Conservation (phyloP, 2,888 invertebrate species). For the Apodemia mormo region DNA sequence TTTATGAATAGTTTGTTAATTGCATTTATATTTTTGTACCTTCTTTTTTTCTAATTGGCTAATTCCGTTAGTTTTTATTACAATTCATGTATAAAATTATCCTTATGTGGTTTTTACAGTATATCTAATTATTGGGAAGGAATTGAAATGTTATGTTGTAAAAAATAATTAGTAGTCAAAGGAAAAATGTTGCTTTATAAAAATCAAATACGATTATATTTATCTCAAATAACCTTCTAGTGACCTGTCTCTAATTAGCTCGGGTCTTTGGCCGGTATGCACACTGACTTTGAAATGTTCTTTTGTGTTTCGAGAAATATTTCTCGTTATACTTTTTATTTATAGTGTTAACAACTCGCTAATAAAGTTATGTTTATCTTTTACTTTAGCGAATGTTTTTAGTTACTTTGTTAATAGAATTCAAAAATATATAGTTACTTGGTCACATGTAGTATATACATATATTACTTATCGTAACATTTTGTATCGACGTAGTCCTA, state of each 20-base stretch:
- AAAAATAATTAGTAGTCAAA: not conserved
- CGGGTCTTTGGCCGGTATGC: conserved; percentile 62
- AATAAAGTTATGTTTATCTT: conserved; percentile 22
- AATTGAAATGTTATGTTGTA: not conserved
- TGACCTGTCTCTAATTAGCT: conserved; percentile 67
- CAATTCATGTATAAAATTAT: too few species aligned
- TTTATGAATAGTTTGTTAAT: too few species aligned
- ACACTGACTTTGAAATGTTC: conserved; percentile 74
- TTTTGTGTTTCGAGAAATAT: conserved; percentile 60
- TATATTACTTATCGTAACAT: too few species aligned
- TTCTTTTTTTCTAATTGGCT: too few species aligned
- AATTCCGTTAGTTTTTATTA: too few species aligned
- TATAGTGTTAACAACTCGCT: conserved; percentile 24
- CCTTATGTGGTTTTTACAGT: too few species aligned
- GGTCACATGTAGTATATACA: too few species aligned
- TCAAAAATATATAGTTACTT: not conserved
- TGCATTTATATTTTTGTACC: too few species aligned
- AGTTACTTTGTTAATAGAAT: not conserved
- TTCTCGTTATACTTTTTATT: conserved; percentile 66
- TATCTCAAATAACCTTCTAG: conserved; percentile 49
- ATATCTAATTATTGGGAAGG: too few species aligned
- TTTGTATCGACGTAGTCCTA: too few species aligned
- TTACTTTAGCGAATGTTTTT: not conserved
- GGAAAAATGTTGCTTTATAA: conserved; percentile 5
- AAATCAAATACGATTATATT: conserved; percentile 31